Conservation (phyloP, 2,888 invertebrate genomes). For the Polyploca ridens region DNA sequence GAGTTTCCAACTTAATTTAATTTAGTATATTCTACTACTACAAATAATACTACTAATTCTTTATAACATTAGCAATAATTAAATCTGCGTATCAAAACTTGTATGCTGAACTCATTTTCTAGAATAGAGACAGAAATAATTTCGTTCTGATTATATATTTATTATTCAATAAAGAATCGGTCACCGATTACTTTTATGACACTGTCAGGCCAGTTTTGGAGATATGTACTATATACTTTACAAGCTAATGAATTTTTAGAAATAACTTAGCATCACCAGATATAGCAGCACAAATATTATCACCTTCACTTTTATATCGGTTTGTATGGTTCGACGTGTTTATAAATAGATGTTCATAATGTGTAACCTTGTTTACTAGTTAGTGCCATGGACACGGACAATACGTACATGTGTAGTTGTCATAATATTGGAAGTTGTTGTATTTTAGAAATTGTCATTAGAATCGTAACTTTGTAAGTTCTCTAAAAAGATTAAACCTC, state of each 20-base stretch:
- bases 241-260: neutral
- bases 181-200: neutral
- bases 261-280: neutral
- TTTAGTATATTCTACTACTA: too few relatives aligned
- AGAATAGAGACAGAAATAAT: neutral
- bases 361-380: slow-evolving; percentile 6
- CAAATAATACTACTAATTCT: too few relatives aligned
- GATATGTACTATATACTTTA: neutral
- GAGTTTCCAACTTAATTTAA: neutral
- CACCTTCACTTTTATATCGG: slow-evolving; percentile 4
- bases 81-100: neutral
- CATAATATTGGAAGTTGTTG: neutral
- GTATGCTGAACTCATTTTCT: neutral
- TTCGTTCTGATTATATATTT: neutral
- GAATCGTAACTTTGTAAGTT: too few relatives aligned
- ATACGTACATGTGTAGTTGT: neutral
- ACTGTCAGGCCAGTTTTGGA: neutral
- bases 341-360: neutral
- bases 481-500: too few relatives aligned
- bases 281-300: neutral
- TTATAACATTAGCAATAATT: neutral
- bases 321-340: neutral
- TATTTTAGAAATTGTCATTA: neutral
- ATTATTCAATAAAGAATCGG: neutral
- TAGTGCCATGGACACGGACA: slow-evolving; percentile 1